A percentile compares a stretch with the other conserved stretches of the same genome.
Conservation (phyloP, 2,888 invertebrate species). For the Aporophyla lueneburgensis region DNA sequence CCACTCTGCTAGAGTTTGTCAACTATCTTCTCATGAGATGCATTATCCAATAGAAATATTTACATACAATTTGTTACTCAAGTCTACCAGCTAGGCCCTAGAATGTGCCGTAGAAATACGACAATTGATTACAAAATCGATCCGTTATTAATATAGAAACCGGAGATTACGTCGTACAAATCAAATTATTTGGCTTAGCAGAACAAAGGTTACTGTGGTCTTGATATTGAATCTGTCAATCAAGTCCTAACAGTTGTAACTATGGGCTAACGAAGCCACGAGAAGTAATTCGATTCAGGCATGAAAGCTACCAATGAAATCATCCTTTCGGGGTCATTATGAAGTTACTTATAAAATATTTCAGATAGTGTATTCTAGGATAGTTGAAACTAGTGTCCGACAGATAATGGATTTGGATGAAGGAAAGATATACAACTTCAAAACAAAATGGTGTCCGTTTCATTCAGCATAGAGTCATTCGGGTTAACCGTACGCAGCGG, state of each 20-base stretch:
- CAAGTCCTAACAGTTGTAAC: not conserved
- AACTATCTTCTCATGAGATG: not conserved
- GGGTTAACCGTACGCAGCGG: too few relatives aligned
- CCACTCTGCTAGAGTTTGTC: not conserved
- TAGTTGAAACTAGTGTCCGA: too few relatives aligned
- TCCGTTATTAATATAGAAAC: not conserved
- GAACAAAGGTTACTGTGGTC: not conserved
- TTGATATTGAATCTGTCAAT: conserved; percentile 27
- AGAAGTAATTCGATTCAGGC: conserved; percentile 29
- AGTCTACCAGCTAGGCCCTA: not conserved
- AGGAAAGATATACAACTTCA: too few relatives aligned
- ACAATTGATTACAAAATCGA: not conserved
- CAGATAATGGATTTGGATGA: too few relatives aligned
- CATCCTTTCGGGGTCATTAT: not conserved
- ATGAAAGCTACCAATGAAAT: conserved; percentile 19
- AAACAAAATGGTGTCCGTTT: too few relatives aligned
- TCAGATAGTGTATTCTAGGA: not conserved
- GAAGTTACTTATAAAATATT: not conserved
- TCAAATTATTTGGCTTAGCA: conserved; percentile 8
- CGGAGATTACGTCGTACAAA: not conserved
- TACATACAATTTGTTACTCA: not conserved
- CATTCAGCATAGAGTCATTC: too few relatives aligned
- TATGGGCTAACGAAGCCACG: not conserved
- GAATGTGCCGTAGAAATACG: not conserved
- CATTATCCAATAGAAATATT: not conserved